Evolutionary conservation across 2,888 invertebrate genomes (phyloP).

Genomic region (Hemithea aestivaria): DNA sequence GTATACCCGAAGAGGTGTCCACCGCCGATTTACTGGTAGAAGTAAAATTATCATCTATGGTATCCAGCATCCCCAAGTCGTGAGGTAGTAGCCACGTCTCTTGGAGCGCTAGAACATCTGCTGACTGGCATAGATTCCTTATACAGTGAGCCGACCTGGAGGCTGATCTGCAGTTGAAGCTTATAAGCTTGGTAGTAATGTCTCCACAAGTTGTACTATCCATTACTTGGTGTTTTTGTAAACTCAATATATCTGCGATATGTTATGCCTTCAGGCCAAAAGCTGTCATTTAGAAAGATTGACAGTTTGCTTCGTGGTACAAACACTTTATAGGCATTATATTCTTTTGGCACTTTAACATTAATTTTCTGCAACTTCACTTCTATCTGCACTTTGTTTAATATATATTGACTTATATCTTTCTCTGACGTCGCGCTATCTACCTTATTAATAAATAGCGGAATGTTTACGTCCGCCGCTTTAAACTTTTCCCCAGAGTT

Average conservation of each 20-base stretch:
- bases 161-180: slow-evolving; percentile 29
- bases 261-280: slow-evolving; percentile 28
- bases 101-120: slow-evolving; percentile 25
- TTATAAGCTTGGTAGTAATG: slow-evolving; percentile 12
- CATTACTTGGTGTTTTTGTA: not conserved
- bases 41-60: slow-evolving; percentile 22
- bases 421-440: slow-evolving; percentile 1
- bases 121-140: slow-evolving; percentile 16
- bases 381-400: not conserved
- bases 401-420: slow-evolving; percentile 11
- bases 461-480: slow-evolving; percentile 2
- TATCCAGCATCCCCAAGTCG: slow-evolving; percentile 21
- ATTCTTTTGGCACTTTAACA: slow-evolving; percentile 11
- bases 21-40: slow-evolving; percentile 28
- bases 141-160: slow-evolving; percentile 24
- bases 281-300: slow-evolving; percentile 18
- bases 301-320: slow-evolving; percentile 21
- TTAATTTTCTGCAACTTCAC: slow-evolving; percentile 18
- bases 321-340: slow-evolving; percentile 25
- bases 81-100: slow-evolving; percentile 29
- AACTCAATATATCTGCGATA: slow-evolving; percentile 25
- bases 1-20: slow-evolving; percentile 23
- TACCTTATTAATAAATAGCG: slow-evolving; percentile 9
- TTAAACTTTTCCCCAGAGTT: slow-evolving; percentile 1
- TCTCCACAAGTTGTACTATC: not conserved